A percentile compares a stretch with the other conserved stretches of the same genome.
These are phyloP conservation scores for Parelbella ahira DNA, from an alignment of 2,888 invertebrate genomes.

Conservation along the genomic window DNA sequence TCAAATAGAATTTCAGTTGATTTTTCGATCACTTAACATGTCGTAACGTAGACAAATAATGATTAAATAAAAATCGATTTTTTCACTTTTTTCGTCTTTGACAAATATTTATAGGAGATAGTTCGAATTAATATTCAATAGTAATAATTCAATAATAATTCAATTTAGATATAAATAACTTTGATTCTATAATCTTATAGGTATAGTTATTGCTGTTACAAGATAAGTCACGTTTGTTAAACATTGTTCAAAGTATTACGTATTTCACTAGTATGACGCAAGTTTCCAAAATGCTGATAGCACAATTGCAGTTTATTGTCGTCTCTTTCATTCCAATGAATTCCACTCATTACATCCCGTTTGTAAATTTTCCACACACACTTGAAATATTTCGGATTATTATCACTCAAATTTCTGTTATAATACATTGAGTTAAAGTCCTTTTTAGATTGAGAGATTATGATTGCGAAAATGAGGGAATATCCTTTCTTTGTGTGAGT, in stretches of 20 bases:
- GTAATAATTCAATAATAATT: no score
- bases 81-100: no score
- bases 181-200: no score
- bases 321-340: constrained; percentile 37
- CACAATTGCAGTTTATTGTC: constrained; percentile 25
- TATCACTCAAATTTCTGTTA: constrained; percentile 24
- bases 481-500: constrained; percentile 44
- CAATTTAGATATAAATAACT: no score
- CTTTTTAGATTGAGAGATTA: constrained; percentile 27
- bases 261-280: constrained; percentile 13
- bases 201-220: constrained; percentile 7
- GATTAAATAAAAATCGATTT: no score
- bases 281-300: constrained; percentile 13
- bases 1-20: no score
- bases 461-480: constrained; percentile 1
- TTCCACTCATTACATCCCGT: constrained; percentile 35
- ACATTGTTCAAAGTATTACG: constrained; percentile 19
- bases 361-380: constrained; percentile 38
- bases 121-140: no score
- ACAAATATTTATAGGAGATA: no score
- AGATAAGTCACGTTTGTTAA: constrained; percentile 23
- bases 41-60: no score
- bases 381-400: constrained; percentile 36
- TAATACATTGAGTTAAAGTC: constrained; percentile 25
- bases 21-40: no score